Evolutionary conservation across 2,113 vertebrate species (phyloP), one percentile per base, ranked within the genome.

Genomic region (Melanotaenia duboulayi): DNA sequence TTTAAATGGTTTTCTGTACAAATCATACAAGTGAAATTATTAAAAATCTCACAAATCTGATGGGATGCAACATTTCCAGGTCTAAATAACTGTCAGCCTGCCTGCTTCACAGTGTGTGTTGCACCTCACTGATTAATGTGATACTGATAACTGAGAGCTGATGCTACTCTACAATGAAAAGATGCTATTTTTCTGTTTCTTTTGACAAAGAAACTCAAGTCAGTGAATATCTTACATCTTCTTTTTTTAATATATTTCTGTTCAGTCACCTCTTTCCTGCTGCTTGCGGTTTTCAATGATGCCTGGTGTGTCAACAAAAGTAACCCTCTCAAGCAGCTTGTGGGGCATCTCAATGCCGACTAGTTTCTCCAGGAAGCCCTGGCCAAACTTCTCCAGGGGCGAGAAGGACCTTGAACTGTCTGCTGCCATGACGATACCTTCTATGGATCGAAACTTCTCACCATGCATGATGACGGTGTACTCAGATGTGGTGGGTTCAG

Each of bases 271-370:
- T 97, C 98, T 95, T 87, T 99, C 97, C 80, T 99, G 98, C 88
- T 99, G 98, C 74, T 99, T 99, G 91, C 97, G 97, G 90, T 99
- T 99, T 84, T 99, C 98, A 0, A 99, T 99, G 88, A 99, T 97
- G 79, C 98, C 98, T 0, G 98, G 98, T 0, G 98, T 99, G 87
- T 99, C 97, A 40, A 99, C 97, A 0, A 99, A 95, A 59, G 96
- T 98, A 71, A 99, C 96, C 70, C 96, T 87, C 87, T 99, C 97
- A 87, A 99, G 92, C 59, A 99, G 95, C 75, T 97, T 96, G 91
- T 99, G 97, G 23, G 97, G 97, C 91, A 99, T 96, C 89, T 99
- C 97, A 0, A 97, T 95, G 22, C 98, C 98, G 24, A 99, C 95
- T 81, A 99, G 91, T 84, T 96, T 95, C 93, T 99, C 97, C 88